Base-by-base conservation (phyloP, 2,888 invertebrate genomes). In the Lingula anatina region DNA sequence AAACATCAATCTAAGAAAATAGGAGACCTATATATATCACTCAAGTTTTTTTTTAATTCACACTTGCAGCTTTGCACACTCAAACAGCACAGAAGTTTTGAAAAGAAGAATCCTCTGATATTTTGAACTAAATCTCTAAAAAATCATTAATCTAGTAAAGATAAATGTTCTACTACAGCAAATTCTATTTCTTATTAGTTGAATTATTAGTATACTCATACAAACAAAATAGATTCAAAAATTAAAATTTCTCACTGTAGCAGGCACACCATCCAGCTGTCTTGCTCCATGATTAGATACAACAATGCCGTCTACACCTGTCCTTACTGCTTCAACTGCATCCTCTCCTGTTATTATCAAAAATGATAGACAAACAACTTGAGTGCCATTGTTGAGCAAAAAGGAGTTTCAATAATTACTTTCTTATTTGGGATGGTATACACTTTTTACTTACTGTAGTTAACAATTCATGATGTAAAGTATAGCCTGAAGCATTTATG, bases 281-380 rank as follows among this genome's bases (percentile, higher is more conserved):
- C 94, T 81, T 0, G 87, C 95, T 1, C 95, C 95, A 74, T 95
- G 95, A 77, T 95, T 95, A 0, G 94, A 95, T 3, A 96, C 94
- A 53, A 91, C 80, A 48, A 95, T 84, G 1, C 84, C 95, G 2
- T 83, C 79, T 41, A 86, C 89, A 3, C 91, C 92, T 46, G 83
- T 80, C 59, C 89, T 80, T 2, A 79, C 80, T 0, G 88, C 93
- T 61, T 85, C 79, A 18, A 84, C 64, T 1, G 95, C 94, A 78
- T 95, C 95, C 69, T 92, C 90, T 0, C 83, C 85, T 1, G 63
- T 37, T 25, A 37, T 15, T 18, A 38, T 15, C 24, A 4, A 26
- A 28, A 23, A 1, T 23, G 27, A 3, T n/a, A 12, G 35, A 35
- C 25, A 37, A 28, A 31, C n/a, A n/a, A n/a, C n/a, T n/a, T n/a